Conservation (phyloP, 2,113 vertebrate genomes). For the Acrocephalus kingi region DNA sequence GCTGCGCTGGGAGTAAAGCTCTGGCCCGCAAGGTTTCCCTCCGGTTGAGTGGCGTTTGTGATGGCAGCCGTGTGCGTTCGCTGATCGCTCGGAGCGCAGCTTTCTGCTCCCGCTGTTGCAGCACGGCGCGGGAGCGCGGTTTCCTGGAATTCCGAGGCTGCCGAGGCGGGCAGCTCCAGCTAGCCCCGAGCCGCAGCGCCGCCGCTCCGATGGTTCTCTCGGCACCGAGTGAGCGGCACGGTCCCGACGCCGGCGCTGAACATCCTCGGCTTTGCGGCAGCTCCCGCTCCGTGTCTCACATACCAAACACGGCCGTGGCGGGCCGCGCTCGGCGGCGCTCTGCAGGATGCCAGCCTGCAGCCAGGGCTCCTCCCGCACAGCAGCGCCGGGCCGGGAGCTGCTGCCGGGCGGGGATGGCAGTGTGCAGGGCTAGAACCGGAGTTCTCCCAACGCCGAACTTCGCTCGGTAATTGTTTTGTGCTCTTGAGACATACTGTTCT, state of each 20-base stretch:
- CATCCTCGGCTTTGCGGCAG: background rate
- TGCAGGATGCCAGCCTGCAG: background rate
- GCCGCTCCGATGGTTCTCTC: background rate
- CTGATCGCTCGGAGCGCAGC: rapidly evolving
- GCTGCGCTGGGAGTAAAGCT: background rate
- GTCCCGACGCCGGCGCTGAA: background rate
- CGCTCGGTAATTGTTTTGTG: background rate
- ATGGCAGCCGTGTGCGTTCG: background rate
- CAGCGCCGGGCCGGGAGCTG: background rate
- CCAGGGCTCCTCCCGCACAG: background rate
- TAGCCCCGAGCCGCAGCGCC: background rate
- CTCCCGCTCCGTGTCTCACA: background rate
- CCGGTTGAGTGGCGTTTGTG: background rate
- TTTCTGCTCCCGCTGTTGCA: background rate
- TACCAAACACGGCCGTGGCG: background rate
- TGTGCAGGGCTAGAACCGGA: rapidly evolving
- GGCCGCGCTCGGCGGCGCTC: background rate
- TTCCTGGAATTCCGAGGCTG: background rate
- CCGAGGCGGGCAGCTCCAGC: background rate
- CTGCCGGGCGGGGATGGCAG: background rate
- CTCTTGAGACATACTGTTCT: background rate
- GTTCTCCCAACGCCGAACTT: background rate
- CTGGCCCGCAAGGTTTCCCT: background rate
- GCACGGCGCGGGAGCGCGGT: background rate
- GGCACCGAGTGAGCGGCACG: background rate